Percentiles rank a stretch among this genome's conserved stretches.
These are phyloP conservation scores for Dromaius novaehollandiae DNA, from an alignment of 2,113 vertebrate species.

Conservation along the genomic window DNA sequence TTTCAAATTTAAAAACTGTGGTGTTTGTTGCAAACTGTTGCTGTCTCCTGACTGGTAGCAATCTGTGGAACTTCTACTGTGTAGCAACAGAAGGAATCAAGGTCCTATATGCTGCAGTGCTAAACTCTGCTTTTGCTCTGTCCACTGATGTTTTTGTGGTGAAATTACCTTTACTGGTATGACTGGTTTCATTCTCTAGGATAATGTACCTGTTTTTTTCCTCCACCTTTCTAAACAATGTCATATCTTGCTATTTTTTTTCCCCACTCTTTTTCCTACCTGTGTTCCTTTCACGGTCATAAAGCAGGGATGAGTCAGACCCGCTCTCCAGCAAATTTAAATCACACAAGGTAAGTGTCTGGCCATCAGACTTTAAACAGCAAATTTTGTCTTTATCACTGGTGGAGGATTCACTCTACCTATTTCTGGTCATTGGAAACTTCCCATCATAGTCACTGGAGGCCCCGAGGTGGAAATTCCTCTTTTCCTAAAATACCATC, in stretches of 20 bases:
- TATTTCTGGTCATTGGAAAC: background rate
- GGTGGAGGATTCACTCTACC: background rate
- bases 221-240: background rate
- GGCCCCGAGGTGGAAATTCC: background rate
- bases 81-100: background rate
- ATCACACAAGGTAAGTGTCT: background rate
- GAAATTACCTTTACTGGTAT: background rate
- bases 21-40: background rate
- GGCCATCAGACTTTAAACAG: background rate
- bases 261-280: no score
- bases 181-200: background rate
- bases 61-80: background rate
- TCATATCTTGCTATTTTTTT: background rate
- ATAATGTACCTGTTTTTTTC: background rate
- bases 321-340: background rate
- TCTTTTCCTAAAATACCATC: background rate
- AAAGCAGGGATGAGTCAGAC: background rate
- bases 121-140: background rate
- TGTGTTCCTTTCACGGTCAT: background rate
- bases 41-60: rapidly evolving
- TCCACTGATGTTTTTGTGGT: no score
- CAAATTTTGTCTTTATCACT: background rate
- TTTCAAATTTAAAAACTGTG: constrained; percentile 77
- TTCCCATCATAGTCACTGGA: background rate
- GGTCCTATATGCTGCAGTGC: background rate